Percentiles rank a stretch among this genome's conserved stretches.
phyloP scores from a whole-genome alignment of 2,888 invertebrate species.

The Bombyx huttoni region DNA sequence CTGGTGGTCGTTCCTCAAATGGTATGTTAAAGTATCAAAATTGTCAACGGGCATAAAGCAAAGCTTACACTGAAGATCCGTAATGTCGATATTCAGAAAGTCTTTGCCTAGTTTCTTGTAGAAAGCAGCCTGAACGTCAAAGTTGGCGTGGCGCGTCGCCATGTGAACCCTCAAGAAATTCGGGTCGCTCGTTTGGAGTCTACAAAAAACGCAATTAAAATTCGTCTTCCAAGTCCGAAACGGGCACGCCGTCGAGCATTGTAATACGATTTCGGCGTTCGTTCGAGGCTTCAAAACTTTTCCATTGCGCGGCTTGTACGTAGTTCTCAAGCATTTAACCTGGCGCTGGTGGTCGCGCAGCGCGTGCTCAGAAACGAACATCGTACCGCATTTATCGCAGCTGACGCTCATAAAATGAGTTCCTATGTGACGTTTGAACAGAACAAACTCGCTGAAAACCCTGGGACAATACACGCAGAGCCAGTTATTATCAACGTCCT shows the following conservation, averaged over 20 bases:
- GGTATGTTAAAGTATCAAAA: constrained; percentile 43
- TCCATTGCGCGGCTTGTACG: constrained; percentile 56
- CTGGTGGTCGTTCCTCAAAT: constrained; percentile 52
- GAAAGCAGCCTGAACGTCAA: constrained; percentile 53
- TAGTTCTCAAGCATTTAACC: constrained; percentile 51
- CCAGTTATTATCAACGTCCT: constrained; percentile 34
- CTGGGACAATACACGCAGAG: constrained; percentile 52
- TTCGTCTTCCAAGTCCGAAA: constrained; percentile 61
- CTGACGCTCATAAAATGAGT: constrained; percentile 54
- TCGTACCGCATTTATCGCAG: constrained; percentile 58
- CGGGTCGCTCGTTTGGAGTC: constrained; percentile 53
- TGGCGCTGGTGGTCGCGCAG: constrained; percentile 52
- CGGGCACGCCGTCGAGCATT: constrained; percentile 55
- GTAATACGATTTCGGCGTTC: constrained; percentile 57
- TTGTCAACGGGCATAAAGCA: constrained; percentile 45
- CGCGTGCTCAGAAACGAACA: constrained; percentile 51
- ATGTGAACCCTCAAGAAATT: constrained; percentile 44
- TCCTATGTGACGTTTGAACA: constrained; percentile 51
- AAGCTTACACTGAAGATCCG: constrained; percentile 56
- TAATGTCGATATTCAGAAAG: constrained; percentile 55
- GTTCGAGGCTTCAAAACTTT: constrained; percentile 41
- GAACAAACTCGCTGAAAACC: constrained; percentile 35
- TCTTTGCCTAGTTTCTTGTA: constrained; percentile 62
- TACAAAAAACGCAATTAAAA: constrained; percentile 59
- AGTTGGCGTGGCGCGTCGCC: constrained; percentile 43